A percentile compares a stretch with the other conserved stretches of the same genome.
phyloP scores from a whole-genome alignment of 2,888 invertebrate genomes.

The Conus canariensis region DNA sequence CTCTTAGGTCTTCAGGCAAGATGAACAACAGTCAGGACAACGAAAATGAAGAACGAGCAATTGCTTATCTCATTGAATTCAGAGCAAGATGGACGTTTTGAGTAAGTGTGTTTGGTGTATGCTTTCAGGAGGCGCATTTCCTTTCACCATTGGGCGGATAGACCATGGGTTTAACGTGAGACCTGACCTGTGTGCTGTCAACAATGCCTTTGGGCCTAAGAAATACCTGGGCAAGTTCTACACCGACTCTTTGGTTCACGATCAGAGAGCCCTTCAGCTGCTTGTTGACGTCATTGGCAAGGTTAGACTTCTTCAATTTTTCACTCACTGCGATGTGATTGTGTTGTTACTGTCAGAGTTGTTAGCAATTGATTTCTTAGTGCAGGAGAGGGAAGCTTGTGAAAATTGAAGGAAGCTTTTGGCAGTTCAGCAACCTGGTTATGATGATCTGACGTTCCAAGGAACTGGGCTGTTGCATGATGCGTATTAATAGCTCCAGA shows the following conservation, averaged over 20 bases:
- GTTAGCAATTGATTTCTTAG: too few species aligned
- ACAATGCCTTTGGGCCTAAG: constrained; percentile 77
- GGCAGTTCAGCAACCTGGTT: too few species aligned
- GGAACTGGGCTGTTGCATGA: too few species aligned
- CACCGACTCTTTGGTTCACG: constrained; percentile 81
- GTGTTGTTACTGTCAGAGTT: background rate
- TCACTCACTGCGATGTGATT: background rate
- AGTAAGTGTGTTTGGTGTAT: background rate
- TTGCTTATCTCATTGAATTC: too few species aligned
- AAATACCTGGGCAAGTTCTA: constrained; percentile 79
- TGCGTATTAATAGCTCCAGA: too few species aligned
- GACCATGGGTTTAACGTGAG: constrained; percentile 80
- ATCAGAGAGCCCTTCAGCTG: constrained; percentile 78
- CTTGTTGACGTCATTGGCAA: constrained; percentile 80
- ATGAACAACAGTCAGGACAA: too few species aligned
- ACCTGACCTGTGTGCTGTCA: constrained; percentile 81
- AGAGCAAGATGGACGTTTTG: too few species aligned
- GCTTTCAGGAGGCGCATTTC: constrained; percentile 80
- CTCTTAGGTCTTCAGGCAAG: too few species aligned
- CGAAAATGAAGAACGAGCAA: too few species aligned
- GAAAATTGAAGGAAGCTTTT: too few species aligned
- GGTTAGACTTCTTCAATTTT: constrained; percentile 66
- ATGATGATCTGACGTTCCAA: too few species aligned
- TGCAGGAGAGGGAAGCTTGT: too few species aligned
- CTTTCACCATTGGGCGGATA: constrained; percentile 81